A percentile compares a stretch with the other conserved stretches of the same genome.
Evolutionary conservation across 1,140 invertebrate genomes (phyloP).

Genomic region (Drosophila subpulchrella): DNA sequence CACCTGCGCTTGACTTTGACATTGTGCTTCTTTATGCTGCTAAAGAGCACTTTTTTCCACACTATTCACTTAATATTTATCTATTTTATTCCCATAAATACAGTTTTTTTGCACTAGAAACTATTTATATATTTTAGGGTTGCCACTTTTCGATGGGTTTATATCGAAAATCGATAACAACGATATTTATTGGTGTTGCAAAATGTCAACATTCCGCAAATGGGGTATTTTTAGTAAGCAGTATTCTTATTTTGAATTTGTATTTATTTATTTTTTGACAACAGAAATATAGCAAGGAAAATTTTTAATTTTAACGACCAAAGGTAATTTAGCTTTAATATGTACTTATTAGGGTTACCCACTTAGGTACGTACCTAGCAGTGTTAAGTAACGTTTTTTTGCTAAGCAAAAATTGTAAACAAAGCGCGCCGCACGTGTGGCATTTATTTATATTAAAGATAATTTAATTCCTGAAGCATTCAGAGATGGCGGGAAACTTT

Average conservation of each 20-base stretch:
- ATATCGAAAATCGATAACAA: not conserved
- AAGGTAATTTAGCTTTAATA: not conserved
- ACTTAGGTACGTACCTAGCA: too few relatives aligned
- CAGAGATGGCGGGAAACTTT: constrained; percentile 63
- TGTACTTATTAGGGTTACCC: not conserved
- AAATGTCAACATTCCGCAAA: not conserved
- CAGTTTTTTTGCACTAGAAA: constrained; percentile 24
- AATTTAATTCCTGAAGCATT: not conserved
- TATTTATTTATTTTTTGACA: too few relatives aligned
- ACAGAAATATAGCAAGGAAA: not conserved
- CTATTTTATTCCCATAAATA: constrained; percentile 27
- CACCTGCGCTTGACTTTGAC: constrained; percentile 74
- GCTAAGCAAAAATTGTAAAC: constrained; percentile 44
- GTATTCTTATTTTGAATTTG: not conserved
- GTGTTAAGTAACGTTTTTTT: not conserved
- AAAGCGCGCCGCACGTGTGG: constrained; percentile 53
- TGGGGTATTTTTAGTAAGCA: not conserved
- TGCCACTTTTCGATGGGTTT: not conserved
- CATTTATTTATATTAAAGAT: constrained; percentile 3
- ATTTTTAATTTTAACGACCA: not conserved
- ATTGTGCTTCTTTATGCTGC: constrained; percentile 28
- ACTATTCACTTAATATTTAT: constrained; percentile 12
- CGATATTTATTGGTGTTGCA: not conserved
- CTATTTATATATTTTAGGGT: constrained; percentile 43
- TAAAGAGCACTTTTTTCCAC: constrained; percentile 1